Base-by-base conservation (phyloP, 2,797 vertebrate genomes). In the Ibycter americanus region DNA sequence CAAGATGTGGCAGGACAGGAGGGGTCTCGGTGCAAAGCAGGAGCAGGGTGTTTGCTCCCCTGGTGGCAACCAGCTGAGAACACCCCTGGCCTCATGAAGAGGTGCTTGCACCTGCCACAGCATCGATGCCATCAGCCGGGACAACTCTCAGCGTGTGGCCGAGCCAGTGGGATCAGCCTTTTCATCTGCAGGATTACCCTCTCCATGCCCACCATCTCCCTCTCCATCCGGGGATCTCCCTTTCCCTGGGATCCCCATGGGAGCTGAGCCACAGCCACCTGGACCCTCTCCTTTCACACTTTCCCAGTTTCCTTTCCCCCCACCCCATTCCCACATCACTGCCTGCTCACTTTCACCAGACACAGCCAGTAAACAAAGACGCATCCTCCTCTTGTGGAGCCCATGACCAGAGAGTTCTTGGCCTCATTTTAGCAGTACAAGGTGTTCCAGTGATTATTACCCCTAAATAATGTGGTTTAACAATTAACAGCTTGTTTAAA, bases 61-160 rank as follows among this genome's bases (percentile, higher is more conserved):
- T 0, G 12, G 17, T 14, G 49, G 3, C 49, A 46, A 14, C 3
- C 36, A 15, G 85, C 68, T 32, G 70, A 34, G 68, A 42, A 5
- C 47, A 23, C 2, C 73, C 40, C 51, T 10, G 77, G 49, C 32
- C 77, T 36, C 47, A 12, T 8, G 2, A 23, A 26, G 32, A 36
- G 46, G 17, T 9, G 56, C 63, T 0, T 2, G 40, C 0, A 3
- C 31, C 21, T n/a, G 32, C 38, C 26, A 0, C 29, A 13, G 38
- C n/a, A 55, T 27, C 4, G 2, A 11, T 32, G 89, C 14, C 8
- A 0, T 3, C 42, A 27, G 44, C 31, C 2, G 1, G 36, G 32
- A 27, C 52, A 51, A 5, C 52, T 31, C 40, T 32, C 71, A 31
- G 40, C 0, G 1, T 8, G 32, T 15, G 61, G 55, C 31, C 0